Base-by-base conservation (phyloP, 2,797 vertebrate species). In the Pantherophis vulpinus region DNA sequence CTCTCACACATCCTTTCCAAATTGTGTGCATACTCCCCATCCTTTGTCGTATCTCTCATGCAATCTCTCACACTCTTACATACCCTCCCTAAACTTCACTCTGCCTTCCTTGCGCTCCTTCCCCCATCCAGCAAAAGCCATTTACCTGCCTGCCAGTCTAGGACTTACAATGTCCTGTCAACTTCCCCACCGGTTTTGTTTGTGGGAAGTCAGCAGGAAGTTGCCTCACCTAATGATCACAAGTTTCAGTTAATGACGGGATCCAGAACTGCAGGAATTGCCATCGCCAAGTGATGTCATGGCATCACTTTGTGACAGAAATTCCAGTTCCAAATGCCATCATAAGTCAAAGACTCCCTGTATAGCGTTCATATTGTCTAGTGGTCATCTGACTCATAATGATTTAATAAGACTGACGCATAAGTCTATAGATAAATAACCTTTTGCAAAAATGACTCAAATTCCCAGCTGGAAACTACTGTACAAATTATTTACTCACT, bases 401-500 rank as follows among this genome's bases (percentile, higher is more conserved):
- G 20, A n/a, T 54, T 88, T 25, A 47, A 60, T 74, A 87, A 14
- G 55, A 74, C 4, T 55, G 32, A 20, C 9, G 90, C 47, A 27
- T 25, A 89, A 56, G 18, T 27, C 7, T 88, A n/a, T 2, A 0
- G 1, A 1, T 1, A 74, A 91, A 2, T 8, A 89, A 47, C 42
- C 87, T n/a, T 1, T 92, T 27, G 0, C 16, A 2, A 0, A 2
- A 0, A 0, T 18, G 25, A 51, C 3, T 47, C 27, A 91, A 4
- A 29, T 83, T 32, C 4, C 47, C 74, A 56, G 5, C 18, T 58
- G 54, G 12, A 89, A 56, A 70, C 32, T 37, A 37, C n/a, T 20
- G 7, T 37, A 7, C n/a, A 93, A 90, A 51, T 60, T 86, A 92
- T 93, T 90, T 91, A 94, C 98, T 98, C 97, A 99, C 99, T 97